Evolutionary conservation across 2,888 invertebrate species (phyloP), one percentile per base, ranked within the genome.

Genomic region (Campoplex capitator): DNA sequence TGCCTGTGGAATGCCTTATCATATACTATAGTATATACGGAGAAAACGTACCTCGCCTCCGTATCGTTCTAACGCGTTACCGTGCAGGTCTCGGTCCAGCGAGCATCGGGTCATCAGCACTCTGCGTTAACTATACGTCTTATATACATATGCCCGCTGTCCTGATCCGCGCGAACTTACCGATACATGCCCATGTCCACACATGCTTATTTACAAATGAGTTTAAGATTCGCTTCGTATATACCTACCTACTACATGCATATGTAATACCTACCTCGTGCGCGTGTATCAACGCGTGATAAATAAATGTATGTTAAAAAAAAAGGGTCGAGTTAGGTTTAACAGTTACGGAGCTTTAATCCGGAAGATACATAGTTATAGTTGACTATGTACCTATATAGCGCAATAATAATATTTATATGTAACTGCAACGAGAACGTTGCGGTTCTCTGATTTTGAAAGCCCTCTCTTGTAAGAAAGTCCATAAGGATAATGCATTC

Each of bases 31-130:
- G 23, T 23, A 23, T 80, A 79, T 75, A 51, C 42, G 42, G 6
- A n/a, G 28, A n/a, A 6, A 54, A 48, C 45, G 70, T 65, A 78
- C 51, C 62, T 70, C 38, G 58, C 81, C 68, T 51, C 82, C 68
- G 73, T 13, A 85, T 77, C 62, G 81, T 84, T 70, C 75, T 74
- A 81, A 84, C 87, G 86, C 88, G 83, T 89, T 90, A 89, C 90
- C 88, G 90, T 74, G n/a, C n/a, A n/a, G 48, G 93, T 93, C 91
- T 91, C 93, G 93, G 92, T 93, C 93, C 92, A 93, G 91, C 88
- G 92, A 92, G 89, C 91, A 87, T 75, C 89, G 90, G 93, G 93
- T 93, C 93, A 93, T 93, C 92, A 93, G 93, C 93, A 92, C 92
- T 90, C 88, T 89, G 89, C 90, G 92, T 92, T 92, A 91, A 92